Base-by-base conservation (phyloP, 2,797 vertebrate genomes). In the Gorsachius magnificus region DNA sequence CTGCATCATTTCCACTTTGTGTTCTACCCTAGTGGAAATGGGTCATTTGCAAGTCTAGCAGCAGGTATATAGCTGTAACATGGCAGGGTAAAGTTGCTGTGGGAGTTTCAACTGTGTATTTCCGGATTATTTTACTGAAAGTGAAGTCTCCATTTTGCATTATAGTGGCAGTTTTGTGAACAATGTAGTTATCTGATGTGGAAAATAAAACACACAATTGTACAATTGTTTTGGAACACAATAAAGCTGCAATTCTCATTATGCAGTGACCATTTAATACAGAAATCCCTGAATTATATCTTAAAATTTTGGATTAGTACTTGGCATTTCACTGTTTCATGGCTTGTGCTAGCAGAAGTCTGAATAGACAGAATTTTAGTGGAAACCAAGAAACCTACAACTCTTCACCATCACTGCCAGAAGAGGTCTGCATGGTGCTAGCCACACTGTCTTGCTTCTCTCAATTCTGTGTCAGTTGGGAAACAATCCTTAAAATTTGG, bases 11-110 rank as follows among this genome's bases (percentile, higher is more conserved):
- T 94, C 79, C 51, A 88, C 82, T 90, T 74, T 35, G 79, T 86
- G 72, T 78, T 90, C 83, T 81, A 50, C 53, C 77, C 76, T 81
- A 33, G 56, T 86, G 81, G 84, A 95, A 96, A 96, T 83, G 79
- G 76, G 58, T 79, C 48, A 6, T 97, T 97, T 96, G 87, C 83
- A 93, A 94, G 43, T 75, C 82, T 76, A 97, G 91, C 84, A 94
- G 97, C 87, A 96, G 85, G 92, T 91, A 92, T 80, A 89, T 83
- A 86, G 92, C 90, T 90, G 79, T 90, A 93, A 83, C 65, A 81
- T 89, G 92, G 89, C 90, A 94, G 84, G 54, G 58, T 70, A 94
- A 91, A 93, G 89, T 92, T 94, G 93, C 89, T 92, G 60, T 63
- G 89, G 87, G 94, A 95, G 84, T 92, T 95, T 78, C 84, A 89